Base-by-base conservation (phyloP, 2,888 invertebrate species). In the Hemaris fuciformis region DNA sequence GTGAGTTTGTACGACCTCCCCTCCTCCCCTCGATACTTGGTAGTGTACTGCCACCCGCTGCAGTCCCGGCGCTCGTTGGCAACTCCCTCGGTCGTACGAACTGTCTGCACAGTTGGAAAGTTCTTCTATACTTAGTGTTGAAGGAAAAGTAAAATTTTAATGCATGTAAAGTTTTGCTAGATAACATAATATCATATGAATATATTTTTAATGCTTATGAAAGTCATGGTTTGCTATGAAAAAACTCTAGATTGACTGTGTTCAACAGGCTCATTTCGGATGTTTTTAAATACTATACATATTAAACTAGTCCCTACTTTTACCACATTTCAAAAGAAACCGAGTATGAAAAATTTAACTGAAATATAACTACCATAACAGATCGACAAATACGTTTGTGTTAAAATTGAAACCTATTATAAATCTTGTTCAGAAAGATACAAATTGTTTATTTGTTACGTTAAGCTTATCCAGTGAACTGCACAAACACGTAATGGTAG, bases 31-130 rank as follows among this genome's bases (percentile, higher is more conserved):
- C 66, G 25, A 34, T 20, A 20, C 27, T 34, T 61, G 20, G 31
- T 18, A 4, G n/a, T 25, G 59, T 18, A 4, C 22, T 25, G 59
- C 60, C 57, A 57, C 45, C 15, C 20, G n/a, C 53, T 60, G 18
- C 43, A 41, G 27, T 63, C 65, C 56, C 42, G 8, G 27, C 4
- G 53, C 60, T 59, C 64, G 42, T 25, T 18, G 38, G 59, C 46
- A 38, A 41, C 60, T 38, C 48, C 60, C 60, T 60, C 64, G 23
- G 53, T 61, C 62, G 58, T 66, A 65, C 71, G 71, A 69, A 72
- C 75, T 76, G 80, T 80, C 82, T 84, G 81, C 77, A 69, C 84
- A 82, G 82, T 83, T 82, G 68, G 76, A 79, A 80, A 84, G 79
- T 83, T 81, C 72, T 76, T 65, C 69, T 73, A 70, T 63, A 53